Conservation (phyloP, 2,113 vertebrate genomes). For the Onychorhynchus coronatus region DNA sequence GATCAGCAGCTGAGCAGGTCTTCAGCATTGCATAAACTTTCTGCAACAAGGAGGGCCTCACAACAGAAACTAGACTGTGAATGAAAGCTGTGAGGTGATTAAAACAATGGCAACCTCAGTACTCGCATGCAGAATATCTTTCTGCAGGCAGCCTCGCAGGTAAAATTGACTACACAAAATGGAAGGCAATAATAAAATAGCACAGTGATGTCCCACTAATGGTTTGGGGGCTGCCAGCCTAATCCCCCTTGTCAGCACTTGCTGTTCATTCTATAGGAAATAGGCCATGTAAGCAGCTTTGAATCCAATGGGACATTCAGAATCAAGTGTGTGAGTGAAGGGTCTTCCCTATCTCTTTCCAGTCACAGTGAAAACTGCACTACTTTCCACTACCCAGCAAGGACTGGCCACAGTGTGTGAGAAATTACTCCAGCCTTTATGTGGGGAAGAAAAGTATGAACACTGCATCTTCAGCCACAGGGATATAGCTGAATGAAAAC, state of each 20-base stretch:
- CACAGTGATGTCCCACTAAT: not conserved
- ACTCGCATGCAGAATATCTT: not conserved
- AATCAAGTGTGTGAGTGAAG: not conserved
- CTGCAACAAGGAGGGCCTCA: not conserved
- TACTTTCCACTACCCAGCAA: not conserved
- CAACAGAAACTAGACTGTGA: not conserved
- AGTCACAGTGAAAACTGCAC: not conserved
- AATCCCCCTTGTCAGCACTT: not conserved
- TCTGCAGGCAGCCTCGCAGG: fast-evolving
- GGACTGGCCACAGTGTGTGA: fast-evolving
- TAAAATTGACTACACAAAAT: not conserved
- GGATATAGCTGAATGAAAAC: not conserved
- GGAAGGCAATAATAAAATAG: not conserved
- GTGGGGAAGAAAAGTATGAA: not conserved
- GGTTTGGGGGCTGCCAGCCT: not conserved
- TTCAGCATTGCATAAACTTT: not conserved
- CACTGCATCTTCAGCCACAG: not conserved
- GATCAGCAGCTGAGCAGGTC: not conserved
- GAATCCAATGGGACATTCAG: not conserved
- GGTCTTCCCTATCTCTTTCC: not conserved
- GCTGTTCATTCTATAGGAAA: not conserved
- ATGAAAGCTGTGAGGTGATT: not conserved
- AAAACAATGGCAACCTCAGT: not conserved
- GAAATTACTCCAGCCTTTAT: not conserved
- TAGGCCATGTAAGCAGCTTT: not conserved